Conservation (phyloP, 2,113 vertebrate genomes). For the Mus spicilegus region DNA sequence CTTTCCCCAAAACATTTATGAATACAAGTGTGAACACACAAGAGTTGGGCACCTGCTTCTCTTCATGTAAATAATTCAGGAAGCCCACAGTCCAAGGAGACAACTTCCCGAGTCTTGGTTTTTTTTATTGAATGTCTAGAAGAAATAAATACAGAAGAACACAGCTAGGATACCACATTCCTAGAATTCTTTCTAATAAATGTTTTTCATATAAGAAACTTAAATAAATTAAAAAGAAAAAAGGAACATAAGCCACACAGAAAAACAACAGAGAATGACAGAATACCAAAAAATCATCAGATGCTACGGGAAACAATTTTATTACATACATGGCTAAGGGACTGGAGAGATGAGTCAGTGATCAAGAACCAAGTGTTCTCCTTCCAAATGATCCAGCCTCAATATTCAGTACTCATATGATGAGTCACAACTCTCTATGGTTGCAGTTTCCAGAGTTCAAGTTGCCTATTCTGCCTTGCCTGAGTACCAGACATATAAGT, state of each 20-base stretch:
- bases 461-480: too few relatives aligned
- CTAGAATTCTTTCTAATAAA: background rate
- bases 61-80: background rate
- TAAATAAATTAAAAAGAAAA: background rate
- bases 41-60: background rate
- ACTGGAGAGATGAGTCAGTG: background rate
- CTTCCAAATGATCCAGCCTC: background rate
- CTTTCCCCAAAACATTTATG: background rate
- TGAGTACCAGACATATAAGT: background rate
- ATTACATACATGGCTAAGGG: too few relatives aligned
- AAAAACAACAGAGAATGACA: background rate
- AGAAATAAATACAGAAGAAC: background rate
- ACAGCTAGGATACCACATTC: background rate
- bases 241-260: background rate
- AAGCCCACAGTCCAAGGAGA: background rate
- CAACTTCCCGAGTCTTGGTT: background rate
- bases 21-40: background rate
- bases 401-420: background rate
- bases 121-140: background rate
- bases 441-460: background rate
- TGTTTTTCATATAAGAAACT: background rate
- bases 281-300: too few relatives aligned
- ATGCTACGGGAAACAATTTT: background rate
- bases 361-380: background rate
- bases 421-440: background rate